Percentiles rank a stretch among this genome's conserved stretches.
Conservation (phyloP, 2,888 invertebrate genomes). For the Crossocerus cetratus region DNA sequence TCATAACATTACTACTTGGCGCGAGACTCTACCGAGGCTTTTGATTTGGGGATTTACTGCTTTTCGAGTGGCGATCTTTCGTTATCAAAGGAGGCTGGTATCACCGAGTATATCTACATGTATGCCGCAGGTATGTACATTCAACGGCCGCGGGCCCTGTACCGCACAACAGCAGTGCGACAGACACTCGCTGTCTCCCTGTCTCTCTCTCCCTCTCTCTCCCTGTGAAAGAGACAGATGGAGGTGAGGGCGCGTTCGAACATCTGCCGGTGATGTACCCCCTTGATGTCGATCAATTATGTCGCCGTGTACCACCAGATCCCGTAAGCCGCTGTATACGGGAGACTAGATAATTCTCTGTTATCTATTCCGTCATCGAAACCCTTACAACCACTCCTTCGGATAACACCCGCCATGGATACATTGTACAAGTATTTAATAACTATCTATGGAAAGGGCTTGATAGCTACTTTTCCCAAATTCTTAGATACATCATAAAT, state of each 20-base stretch:
- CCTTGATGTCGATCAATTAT: constrained; percentile 70
- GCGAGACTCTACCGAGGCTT: too few relatives aligned
- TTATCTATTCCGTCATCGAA: constrained; percentile 38
- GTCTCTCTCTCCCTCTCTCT: too few relatives aligned
- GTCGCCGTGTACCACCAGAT: constrained; percentile 42
- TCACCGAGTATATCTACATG: constrained; percentile 35
- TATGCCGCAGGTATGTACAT: constrained; percentile 35
- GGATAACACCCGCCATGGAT: neutral
- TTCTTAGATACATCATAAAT: too few relatives aligned
- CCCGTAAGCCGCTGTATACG: constrained; percentile 17
- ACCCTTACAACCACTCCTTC: constrained; percentile 25
- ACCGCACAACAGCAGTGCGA: constrained; percentile 31
- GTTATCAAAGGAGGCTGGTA: constrained; percentile 23
- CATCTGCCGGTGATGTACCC: constrained; percentile 70
- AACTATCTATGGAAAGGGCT: neutral
- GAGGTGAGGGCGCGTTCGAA: constrained; percentile 68
- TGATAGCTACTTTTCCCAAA: too few relatives aligned
- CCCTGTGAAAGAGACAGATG: constrained; percentile 68
- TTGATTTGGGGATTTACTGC: too few relatives aligned
- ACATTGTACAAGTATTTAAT: constrained; percentile 9
- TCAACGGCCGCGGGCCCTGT: constrained; percentile 36
- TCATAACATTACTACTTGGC: too few relatives aligned
- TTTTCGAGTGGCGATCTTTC: too few relatives aligned
- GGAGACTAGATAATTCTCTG: constrained; percentile 29
- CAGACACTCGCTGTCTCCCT: too few relatives aligned